Percentiles rank a stretch among this genome's conserved stretches.
phyloP scores from a whole-genome alignment of 2,888 invertebrate species.

The Trichacis sp. region DNA sequence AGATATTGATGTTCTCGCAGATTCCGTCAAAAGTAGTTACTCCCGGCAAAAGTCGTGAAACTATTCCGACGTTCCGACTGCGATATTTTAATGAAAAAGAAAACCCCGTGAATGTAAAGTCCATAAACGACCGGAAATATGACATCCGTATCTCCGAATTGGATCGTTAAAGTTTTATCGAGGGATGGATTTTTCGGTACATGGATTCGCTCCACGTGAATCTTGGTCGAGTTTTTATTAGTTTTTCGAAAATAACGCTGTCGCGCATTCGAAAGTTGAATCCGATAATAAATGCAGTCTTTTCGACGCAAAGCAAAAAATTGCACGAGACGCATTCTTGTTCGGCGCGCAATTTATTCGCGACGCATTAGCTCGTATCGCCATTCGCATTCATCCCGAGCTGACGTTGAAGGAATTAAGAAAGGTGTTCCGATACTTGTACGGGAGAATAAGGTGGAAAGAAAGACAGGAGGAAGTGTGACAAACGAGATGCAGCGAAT shows the following conservation, averaged over 20 bases:
- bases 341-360: slow-evolving; percentile 2
- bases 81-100: slow-evolving; percentile 8
- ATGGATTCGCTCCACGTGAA: slow-evolving; percentile 1
- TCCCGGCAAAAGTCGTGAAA: no score
- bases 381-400: slow-evolving; percentile 1
- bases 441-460: neutral
- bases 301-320: neutral
- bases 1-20: slow-evolving; percentile 28
- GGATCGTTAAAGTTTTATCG: slow-evolving; percentile 7
- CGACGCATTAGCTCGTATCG: slow-evolving; percentile 2
- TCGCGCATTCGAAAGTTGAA: neutral
- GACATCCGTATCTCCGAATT: slow-evolving; percentile 10
- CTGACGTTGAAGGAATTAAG: slow-evolving; percentile 10
- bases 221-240: slow-evolving; percentile 6
- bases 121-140: slow-evolving; percentile 4
- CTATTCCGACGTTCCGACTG: no score
- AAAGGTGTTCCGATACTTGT: neutral
- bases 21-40: slow-evolving; percentile 36
- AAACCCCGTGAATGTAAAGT: slow-evolving; percentile 6
- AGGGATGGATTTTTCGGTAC: slow-evolving; percentile 6
- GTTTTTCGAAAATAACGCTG: neutral
- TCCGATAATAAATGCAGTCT: neutral
- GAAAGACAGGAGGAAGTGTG: slow-evolving; percentile 7
- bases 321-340: neutral
- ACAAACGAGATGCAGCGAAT: slow-evolving; percentile 8